Conservation (phyloP, 2,113 vertebrate species). For the Bettongia penicillata region DNA sequence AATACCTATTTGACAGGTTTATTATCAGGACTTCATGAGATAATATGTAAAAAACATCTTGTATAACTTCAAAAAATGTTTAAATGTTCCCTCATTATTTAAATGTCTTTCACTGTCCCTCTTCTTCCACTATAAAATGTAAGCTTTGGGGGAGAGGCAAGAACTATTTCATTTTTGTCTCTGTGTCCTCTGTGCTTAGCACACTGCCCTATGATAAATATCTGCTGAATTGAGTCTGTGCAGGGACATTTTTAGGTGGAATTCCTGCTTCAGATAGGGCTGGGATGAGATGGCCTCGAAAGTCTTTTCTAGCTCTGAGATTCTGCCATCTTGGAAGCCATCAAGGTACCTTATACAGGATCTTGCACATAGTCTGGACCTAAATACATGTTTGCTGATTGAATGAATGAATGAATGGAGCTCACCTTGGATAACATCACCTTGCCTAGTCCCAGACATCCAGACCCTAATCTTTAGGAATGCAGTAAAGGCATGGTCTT, state of each 20-base stretch:
- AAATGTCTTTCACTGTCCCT: background rate
- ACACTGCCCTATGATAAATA: background rate
- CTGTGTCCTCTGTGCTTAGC: background rate
- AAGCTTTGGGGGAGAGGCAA: background rate
- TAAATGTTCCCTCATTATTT: background rate
- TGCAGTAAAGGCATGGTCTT: background rate
- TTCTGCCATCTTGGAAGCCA: background rate
- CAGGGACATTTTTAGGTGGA: background rate
- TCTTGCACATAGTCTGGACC: background rate
- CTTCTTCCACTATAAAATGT: background rate
- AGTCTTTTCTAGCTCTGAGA: background rate
- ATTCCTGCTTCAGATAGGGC: background rate
- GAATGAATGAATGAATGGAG: background rate
- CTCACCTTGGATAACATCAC: background rate
- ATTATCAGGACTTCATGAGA: background rate
- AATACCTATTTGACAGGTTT: background rate
- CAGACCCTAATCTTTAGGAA: background rate
- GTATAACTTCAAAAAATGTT: background rate
- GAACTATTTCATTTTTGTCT: background rate
- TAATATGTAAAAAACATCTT: background rate
- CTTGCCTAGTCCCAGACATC: background rate
- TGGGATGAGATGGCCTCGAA: background rate
- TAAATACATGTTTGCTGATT: background rate
- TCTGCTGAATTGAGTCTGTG: background rate
- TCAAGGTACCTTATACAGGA: background rate